A percentile compares a stretch with the other conserved stretches of the same genome.
Conservation (phyloP, 2,113 vertebrate species). For the Chionodraco myersi region DNA sequence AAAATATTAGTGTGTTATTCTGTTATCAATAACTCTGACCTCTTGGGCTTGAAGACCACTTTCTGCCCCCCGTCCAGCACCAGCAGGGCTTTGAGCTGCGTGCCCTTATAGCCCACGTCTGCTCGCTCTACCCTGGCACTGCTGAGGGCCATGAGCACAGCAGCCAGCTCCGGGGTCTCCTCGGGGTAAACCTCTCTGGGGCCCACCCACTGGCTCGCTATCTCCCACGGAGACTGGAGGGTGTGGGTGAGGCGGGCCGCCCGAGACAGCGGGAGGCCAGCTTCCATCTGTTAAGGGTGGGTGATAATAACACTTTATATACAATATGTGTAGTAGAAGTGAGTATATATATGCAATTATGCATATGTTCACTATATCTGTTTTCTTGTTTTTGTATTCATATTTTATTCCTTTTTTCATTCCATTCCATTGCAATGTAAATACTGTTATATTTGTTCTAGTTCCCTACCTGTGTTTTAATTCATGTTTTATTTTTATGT, state of each 20-base stretch:
- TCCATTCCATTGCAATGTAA: no score
- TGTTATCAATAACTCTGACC: constrained; percentile 78
- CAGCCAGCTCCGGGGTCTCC: constrained; percentile 95
- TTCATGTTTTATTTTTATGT: no score
- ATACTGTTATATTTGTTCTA: no score
- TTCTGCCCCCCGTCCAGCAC: constrained; percentile 98
- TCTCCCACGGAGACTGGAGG: constrained; percentile 97
- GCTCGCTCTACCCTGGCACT: constrained; percentile 91
- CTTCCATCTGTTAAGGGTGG: constrained; percentile 85
- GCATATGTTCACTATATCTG: no score
- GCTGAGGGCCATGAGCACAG: constrained; percentile 92
- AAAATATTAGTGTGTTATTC: not conserved
- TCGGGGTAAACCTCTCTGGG: constrained; percentile 97
- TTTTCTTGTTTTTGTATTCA: no score
- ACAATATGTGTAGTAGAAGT: no score
- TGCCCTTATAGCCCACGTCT: constrained; percentile 97
- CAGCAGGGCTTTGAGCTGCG: constrained; percentile 95
- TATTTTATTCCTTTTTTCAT: no score
- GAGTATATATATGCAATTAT: no score
- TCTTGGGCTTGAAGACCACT: constrained; percentile 98
- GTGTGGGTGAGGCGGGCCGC: constrained; percentile 93
- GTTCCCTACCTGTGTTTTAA: no score
- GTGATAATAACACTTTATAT: not conserved
- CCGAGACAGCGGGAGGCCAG: constrained; percentile 87
- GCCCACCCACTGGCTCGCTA: constrained; percentile 97